These are phyloP conservation scores for Cryptocephalus primarius DNA, from an alignment of 2,888 invertebrate species.

Conservation along the genomic window DNA sequence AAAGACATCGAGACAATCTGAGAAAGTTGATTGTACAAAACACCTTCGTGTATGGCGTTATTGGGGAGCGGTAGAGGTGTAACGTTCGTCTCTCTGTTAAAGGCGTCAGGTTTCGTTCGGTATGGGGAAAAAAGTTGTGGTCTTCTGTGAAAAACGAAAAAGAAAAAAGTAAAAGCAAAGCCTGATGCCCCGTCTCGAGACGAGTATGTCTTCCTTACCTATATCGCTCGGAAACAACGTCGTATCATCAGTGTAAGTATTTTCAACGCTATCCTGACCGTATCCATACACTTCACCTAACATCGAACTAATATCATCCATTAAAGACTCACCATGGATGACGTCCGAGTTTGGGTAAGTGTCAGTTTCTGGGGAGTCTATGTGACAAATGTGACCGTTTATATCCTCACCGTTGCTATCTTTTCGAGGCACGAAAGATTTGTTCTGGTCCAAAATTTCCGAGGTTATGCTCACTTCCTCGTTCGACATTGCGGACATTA, in stretches of 20 bases:
- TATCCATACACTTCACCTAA: slow-evolving; percentile 59
- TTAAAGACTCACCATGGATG: slow-evolving; percentile 65
- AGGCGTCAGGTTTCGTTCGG: slow-evolving; percentile 1
- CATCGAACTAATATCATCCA: slow-evolving; percentile 70
- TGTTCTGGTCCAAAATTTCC: slow-evolving; percentile 45
- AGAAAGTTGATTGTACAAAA: too few relatives aligned
- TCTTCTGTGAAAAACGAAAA: neutral
- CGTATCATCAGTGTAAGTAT: slow-evolving; percentile 60
- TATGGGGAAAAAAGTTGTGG: neutral
- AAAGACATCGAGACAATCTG: too few relatives aligned
- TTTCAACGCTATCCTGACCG: slow-evolving; percentile 45
- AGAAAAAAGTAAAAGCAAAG: neutral
- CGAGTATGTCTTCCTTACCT: slow-evolving; percentile 12
- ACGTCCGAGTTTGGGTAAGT: slow-evolving; percentile 54
- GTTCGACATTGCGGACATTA: slow-evolving; percentile 52
- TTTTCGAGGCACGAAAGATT: slow-evolving; percentile 35
- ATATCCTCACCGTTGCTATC: slow-evolving; percentile 39
- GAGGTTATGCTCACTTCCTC: slow-evolving; percentile 63
- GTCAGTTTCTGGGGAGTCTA: slow-evolving; percentile 78
- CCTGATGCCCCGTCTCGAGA: too few relatives aligned
- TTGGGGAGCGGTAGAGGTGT: slow-evolving; percentile 16
- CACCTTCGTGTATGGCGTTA: slow-evolving; percentile 14
- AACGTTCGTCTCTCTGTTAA: slow-evolving; percentile 1
- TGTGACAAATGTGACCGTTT: slow-evolving; percentile 58
- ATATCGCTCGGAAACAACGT: slow-evolving; percentile 50